phyloP scores from a whole-genome alignment of 2,888 invertebrate genomes.

The Himalopsyche japonica region DNA sequence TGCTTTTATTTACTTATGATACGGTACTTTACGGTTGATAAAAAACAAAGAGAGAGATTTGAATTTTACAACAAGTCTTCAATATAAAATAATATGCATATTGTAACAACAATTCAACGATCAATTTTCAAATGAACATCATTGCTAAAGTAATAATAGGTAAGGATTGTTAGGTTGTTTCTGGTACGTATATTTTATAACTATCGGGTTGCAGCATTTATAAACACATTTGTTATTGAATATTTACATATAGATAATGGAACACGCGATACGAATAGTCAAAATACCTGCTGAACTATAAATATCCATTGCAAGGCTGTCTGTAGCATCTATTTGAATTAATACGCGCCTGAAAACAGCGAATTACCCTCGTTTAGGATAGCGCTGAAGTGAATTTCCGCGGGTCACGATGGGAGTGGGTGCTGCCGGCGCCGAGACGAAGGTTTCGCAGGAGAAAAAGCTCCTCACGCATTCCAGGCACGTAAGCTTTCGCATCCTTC shows the following conservation, averaged over 20 bases:
- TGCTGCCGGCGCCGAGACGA: neutral
- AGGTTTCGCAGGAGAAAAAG: neutral
- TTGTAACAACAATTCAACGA: too few relatives aligned
- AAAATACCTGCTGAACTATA: neutral
- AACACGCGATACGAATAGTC: neutral
- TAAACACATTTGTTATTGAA: neutral
- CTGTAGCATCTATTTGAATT: neutral
- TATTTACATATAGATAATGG: neutral
- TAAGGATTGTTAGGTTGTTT: too few relatives aligned
- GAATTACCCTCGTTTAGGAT: neutral
- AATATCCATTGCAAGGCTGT: neutral
- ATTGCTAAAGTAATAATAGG: too few relatives aligned
- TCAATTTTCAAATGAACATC: too few relatives aligned
- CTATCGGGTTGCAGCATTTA: neutral
- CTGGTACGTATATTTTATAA: too few relatives aligned
- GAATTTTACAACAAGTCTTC: too few relatives aligned
- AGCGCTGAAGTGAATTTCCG: neutral
- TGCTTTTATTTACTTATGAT: too few relatives aligned
- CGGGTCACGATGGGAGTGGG: neutral
- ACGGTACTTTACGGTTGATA: too few relatives aligned
- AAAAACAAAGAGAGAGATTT: too few relatives aligned
- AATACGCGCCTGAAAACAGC: neutral
- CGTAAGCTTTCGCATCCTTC: conserved; percentile 25
- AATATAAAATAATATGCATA: too few relatives aligned
- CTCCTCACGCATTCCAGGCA: conserved; percentile 16